Percentiles rank a stretch among this genome's conserved stretches.
These are phyloP conservation scores for Platyscapa corneri DNA, from an alignment of 1,140 invertebrate species.

Conservation along the genomic window DNA sequence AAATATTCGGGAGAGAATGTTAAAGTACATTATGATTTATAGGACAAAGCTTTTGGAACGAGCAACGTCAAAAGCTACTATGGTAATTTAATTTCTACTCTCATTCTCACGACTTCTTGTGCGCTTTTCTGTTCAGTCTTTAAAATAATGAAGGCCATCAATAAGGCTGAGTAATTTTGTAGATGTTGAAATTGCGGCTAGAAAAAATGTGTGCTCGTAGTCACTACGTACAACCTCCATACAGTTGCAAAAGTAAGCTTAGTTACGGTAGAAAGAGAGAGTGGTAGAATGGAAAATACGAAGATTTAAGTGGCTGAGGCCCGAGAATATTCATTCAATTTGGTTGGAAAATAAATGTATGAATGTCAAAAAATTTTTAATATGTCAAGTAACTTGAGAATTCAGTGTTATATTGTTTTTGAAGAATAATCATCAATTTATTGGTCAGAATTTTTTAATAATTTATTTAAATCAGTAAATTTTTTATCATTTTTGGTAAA, in stretches of 20 bases:
- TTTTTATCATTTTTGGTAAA: no score
- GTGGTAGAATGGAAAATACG: neutral
- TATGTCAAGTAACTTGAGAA: no score
- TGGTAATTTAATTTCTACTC: slow-evolving; percentile 44
- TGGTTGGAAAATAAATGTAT: neutral
- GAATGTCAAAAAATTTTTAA: no score
- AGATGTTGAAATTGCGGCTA: slow-evolving; percentile 32
- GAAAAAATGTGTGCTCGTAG: neutral
- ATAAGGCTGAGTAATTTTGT: slow-evolving; percentile 45
- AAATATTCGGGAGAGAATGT: neutral
- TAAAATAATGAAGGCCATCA: slow-evolving; percentile 44
- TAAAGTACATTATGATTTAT: slow-evolving; percentile 33
- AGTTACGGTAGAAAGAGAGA: neutral
- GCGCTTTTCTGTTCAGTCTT: neutral
- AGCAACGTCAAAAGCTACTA: slow-evolving; percentile 25
- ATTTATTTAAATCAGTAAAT: no score
- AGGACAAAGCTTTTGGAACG: slow-evolving; percentile 19
- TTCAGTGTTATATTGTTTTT: no score
- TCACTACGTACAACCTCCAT: neutral
- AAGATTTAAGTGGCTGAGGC: neutral
- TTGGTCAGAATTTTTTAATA: no score
- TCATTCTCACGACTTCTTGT: neutral
- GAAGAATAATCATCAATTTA: no score
- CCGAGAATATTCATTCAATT: neutral
- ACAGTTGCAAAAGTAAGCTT: neutral